These are phyloP conservation scores for Silurus lanzhouensis DNA, from an alignment of 2,797 vertebrate genomes.

Conservation along the genomic window DNA sequence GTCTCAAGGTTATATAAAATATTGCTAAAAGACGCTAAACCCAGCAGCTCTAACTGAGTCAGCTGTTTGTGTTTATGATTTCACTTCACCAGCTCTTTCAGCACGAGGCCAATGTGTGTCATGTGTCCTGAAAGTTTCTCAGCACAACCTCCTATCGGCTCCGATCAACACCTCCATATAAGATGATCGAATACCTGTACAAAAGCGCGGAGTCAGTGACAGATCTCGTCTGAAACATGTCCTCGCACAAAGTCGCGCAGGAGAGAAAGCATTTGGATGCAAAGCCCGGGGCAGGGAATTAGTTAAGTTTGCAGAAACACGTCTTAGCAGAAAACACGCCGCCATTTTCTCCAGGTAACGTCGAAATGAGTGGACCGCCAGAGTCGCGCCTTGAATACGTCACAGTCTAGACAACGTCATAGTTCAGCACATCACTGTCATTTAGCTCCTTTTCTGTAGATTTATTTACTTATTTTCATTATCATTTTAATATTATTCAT, in stretches of 20 bases:
- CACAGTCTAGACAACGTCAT: slow-evolving; percentile 11
- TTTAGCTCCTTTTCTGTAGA: too few relatives aligned
- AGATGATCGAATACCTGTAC: slow-evolving; percentile 65
- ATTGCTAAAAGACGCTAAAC: not conserved
- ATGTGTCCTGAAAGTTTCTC: not conserved
- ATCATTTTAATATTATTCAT: too few relatives aligned
- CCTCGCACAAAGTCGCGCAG: slow-evolving; percentile 50
- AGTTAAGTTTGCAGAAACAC: slow-evolving; percentile 67
- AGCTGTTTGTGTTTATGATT: not conserved
- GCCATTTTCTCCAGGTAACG: slow-evolving; percentile 68
- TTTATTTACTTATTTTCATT: too few relatives aligned
- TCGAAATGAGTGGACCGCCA: slow-evolving; percentile 12
- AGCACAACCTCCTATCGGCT: not conserved
- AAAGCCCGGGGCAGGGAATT: slow-evolving; percentile 61
- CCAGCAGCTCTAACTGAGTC: not conserved
- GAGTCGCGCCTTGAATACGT: slow-evolving; percentile 27
- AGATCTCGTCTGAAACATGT: slow-evolving; percentile 62
- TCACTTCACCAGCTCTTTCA: too few relatives aligned
- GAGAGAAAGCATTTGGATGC: slow-evolving; percentile 46
- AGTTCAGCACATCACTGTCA: too few relatives aligned
- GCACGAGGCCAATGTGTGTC: too few relatives aligned
- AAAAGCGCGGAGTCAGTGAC: slow-evolving; percentile 62
- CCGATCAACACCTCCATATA: not conserved
- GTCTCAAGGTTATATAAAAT: too few relatives aligned
- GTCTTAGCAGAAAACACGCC: slow-evolving; percentile 66